These are phyloP conservation scores for Eira barbara DNA, from an alignment of 2,113 vertebrate species.

Conservation along the genomic window DNA sequence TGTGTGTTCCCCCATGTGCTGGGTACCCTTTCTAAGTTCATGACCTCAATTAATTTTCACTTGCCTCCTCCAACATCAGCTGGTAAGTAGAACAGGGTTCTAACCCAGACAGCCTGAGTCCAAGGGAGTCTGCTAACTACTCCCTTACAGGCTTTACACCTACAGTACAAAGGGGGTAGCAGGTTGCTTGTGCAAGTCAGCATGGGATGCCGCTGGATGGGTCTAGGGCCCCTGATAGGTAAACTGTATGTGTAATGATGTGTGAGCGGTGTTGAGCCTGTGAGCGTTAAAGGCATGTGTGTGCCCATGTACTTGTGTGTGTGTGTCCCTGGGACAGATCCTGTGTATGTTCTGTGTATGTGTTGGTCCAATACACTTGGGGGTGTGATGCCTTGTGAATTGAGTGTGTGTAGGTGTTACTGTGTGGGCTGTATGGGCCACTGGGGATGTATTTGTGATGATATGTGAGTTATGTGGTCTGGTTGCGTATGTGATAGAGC, in stretches of 20 bases:
- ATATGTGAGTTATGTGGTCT: background rate
- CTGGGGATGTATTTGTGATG: background rate
- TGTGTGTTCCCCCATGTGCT: background rate
- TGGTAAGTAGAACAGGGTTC: background rate
- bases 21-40: background rate
- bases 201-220: rapidly evolving
- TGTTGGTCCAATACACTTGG: background rate
- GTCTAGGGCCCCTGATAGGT: background rate
- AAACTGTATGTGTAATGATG: background rate
- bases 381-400: background rate
- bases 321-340: background rate
- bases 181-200: background rate
- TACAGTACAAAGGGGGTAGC: background rate
- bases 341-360: rapidly evolving
- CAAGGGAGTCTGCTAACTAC: background rate
- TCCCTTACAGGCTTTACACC: background rate
- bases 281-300: background rate
- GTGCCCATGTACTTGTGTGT: background rate
- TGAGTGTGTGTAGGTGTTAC: background rate
- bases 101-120: background rate
- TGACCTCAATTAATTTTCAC: background rate
- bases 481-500: background rate
- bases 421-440: background rate
- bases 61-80: background rate
- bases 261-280: background rate